Conservation (phyloP, 2,113 vertebrate genomes). For the Glareola pratincola region DNA sequence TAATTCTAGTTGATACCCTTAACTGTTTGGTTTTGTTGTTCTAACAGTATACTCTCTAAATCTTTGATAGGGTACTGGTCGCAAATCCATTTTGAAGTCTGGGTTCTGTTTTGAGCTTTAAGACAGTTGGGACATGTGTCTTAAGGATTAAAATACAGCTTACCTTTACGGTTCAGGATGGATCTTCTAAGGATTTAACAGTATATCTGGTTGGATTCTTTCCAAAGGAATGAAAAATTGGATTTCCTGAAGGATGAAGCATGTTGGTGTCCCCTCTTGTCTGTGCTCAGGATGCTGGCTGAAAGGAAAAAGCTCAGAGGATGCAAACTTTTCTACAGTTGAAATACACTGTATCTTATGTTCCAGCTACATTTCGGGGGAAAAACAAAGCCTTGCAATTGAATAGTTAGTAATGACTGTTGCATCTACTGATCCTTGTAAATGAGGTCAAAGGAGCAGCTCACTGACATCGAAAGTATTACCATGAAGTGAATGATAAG, state of each 20-base stretch:
- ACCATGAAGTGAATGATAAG: not conserved
- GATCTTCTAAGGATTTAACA: not conserved
- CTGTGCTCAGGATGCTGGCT: not conserved
- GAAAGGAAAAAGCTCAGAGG: not conserved
- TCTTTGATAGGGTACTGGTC: not conserved
- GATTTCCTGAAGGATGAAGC: not conserved
- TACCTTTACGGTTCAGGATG: not conserved
- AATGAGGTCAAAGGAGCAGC: not conserved
- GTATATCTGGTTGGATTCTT: not conserved
- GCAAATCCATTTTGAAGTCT: not conserved
- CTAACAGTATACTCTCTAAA: not conserved
- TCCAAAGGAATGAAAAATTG: not conserved
- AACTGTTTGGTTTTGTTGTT: not conserved
- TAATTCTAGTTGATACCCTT: not conserved
- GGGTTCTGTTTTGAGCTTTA: not conserved
- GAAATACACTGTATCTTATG: not conserved
- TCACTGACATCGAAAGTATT: not conserved
- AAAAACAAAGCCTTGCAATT: not conserved
- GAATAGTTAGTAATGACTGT: not conserved
- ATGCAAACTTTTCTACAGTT: not conserved
- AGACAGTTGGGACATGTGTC: not conserved
- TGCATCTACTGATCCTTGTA: not conserved
- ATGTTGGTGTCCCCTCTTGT: not conserved
- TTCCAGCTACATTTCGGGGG: not conserved
- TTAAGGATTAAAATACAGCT: not conserved